Conservation (phyloP, 2,797 vertebrate species). For the Fringilla coelebs region DNA sequence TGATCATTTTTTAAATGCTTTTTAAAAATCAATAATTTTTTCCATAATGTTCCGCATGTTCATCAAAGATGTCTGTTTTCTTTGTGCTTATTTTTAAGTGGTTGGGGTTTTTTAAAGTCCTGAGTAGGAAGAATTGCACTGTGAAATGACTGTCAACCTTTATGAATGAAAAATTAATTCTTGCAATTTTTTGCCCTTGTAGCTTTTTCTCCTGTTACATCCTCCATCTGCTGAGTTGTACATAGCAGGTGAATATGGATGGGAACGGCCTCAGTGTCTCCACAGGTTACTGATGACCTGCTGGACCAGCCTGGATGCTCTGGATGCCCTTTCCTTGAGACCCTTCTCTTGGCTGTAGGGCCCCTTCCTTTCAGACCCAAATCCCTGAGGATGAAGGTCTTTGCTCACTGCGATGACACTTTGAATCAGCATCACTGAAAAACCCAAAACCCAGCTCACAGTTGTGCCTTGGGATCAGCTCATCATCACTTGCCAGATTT, state of each 20-base stretch:
- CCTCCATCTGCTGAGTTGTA: not conserved
- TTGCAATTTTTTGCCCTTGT: not conserved
- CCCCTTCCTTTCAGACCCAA: not conserved
- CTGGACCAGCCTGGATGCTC: not conserved
- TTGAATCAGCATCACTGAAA: not conserved
- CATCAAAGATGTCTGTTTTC: not conserved
- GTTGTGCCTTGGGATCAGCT: not conserved
- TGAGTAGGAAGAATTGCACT: not conserved
- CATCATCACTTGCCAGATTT: not conserved
- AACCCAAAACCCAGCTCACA: not conserved
- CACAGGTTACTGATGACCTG: not conserved
- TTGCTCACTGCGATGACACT: not conserved
- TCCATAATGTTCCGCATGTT: not conserved
- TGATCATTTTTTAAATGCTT: rapidly evolving
- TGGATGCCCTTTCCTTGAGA: not conserved
- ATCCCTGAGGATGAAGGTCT: not conserved
- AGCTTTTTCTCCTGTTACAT: not conserved
- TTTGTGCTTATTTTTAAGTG: not conserved
- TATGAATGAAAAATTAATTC: not conserved
- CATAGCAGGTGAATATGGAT: rapidly evolving
- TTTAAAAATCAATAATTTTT: not conserved
- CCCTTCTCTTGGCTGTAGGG: not conserved
- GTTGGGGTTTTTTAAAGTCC: not conserved
- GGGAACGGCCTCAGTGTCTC: not conserved
- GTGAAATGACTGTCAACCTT: not conserved